Conservation (phyloP, 2,888 invertebrate species). For the Cenopis cana region DNA sequence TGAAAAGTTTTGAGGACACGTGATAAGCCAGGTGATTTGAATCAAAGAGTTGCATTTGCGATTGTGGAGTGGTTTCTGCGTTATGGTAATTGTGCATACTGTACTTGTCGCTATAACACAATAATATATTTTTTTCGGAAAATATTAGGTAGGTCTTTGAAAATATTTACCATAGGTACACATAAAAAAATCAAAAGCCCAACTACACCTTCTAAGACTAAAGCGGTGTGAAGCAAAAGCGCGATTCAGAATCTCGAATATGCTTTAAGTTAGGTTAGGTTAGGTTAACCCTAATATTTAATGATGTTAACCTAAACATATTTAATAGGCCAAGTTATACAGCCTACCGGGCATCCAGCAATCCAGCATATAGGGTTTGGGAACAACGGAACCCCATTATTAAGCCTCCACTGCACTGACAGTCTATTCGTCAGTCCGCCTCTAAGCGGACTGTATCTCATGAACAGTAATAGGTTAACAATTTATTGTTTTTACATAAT, state of each 20-base stretch:
- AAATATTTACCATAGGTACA: background rate
- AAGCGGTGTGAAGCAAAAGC: no score
- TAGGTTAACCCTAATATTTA: background rate
- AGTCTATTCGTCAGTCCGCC: no score
- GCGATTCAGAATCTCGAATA: background rate
- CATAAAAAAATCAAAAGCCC: no score
- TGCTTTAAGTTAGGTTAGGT: background rate
- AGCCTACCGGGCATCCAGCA: no score
- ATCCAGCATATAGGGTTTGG: no score
- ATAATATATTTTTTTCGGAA: background rate
- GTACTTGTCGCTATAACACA: background rate
- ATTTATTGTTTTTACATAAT: no score
- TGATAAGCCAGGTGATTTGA: constrained; percentile 59
- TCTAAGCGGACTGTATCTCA: no score
- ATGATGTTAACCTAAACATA: background rate
- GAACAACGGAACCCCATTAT: no score
- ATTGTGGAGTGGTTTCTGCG: constrained; percentile 10
- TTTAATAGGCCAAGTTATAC: no score
- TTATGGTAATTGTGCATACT: background rate
- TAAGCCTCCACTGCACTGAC: no score
- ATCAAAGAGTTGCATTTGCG: constrained; percentile 17
- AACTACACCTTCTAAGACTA: no score
- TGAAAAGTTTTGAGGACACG: constrained; percentile 55
- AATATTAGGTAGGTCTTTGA: background rate
- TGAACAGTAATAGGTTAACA: no score